These are phyloP conservation scores for Drosophila melanosoma DNA, from an alignment of 2,888 invertebrate genomes.

Conservation along the genomic window DNA sequence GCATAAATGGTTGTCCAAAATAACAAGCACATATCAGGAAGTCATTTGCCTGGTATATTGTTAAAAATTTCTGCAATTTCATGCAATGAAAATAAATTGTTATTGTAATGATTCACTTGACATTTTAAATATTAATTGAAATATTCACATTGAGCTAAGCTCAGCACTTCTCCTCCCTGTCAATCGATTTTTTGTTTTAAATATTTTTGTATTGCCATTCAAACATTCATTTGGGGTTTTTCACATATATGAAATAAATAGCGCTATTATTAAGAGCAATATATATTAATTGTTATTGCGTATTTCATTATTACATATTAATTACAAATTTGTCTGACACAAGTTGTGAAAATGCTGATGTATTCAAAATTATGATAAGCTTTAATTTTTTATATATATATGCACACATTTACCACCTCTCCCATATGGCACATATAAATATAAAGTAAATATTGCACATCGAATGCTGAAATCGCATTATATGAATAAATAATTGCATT, in stretches of 20 bases:
- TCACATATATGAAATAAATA: background rate
- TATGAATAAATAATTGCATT: constrained; percentile 47
- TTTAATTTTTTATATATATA: background rate
- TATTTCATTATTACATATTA: background rate
- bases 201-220: background rate
- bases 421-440: constrained; percentile 3
- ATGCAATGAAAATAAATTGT: constrained; percentile 68
- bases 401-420: background rate
- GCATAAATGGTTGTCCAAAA: constrained; percentile 1
- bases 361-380: background rate
- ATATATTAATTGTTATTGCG: background rate
- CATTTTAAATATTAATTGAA: constrained; percentile 49
- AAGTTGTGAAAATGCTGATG: background rate
- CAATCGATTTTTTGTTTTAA: background rate
- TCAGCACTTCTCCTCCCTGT: background rate
- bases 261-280: background rate
- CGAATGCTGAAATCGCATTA: constrained; percentile 32
- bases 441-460: constrained; percentile 38
- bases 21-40: background rate
- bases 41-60: background rate
- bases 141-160: constrained; percentile 40
- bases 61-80: background rate
- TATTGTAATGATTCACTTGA: constrained; percentile 65
- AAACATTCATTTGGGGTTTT: background rate
- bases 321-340: background rate